Conservation (phyloP, 2,797 vertebrate species). For the Antennarius maculatus region DNA sequence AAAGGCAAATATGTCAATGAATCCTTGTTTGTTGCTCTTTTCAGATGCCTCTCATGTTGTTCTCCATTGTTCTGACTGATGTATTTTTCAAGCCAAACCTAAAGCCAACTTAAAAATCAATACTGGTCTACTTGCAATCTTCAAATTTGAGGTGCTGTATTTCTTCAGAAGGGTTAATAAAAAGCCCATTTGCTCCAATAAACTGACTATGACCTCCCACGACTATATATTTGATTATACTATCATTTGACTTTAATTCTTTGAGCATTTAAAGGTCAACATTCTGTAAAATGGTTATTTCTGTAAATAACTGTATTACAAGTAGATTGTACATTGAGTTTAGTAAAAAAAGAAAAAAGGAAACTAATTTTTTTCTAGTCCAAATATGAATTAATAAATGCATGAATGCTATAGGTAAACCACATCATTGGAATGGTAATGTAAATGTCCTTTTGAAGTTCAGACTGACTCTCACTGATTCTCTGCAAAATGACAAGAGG, state of each 20-base stretch:
- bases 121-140: conserved; percentile 22
- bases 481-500: no score
- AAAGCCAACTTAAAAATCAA: conserved; percentile 54
- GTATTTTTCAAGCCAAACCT: conserved; percentile 61
- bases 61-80: conserved; percentile 59
- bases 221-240: not conserved
- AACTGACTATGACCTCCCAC: conserved; percentile 11
- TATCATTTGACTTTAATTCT: not conserved
- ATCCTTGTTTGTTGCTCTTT: conserved; percentile 52
- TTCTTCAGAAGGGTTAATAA: conserved; percentile 31
- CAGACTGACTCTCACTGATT: not conserved
- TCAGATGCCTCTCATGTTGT: conserved; percentile 43
- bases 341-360: no score
- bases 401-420: not conserved
- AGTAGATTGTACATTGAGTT: no score
- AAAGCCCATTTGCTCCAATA: conserved; percentile 22
- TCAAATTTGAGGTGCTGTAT: conserved; percentile 34
- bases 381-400: no score
- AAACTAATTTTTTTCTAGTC: no score
- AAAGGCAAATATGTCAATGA: conserved; percentile 62
- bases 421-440: not conserved
- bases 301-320: no score
- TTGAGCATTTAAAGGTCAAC: not conserved
- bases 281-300: no score
- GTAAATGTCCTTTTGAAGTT: not conserved